Evolutionary conservation across 2,113 vertebrate genomes (phyloP).

Genomic region (Cyprinus carpio): DNA sequence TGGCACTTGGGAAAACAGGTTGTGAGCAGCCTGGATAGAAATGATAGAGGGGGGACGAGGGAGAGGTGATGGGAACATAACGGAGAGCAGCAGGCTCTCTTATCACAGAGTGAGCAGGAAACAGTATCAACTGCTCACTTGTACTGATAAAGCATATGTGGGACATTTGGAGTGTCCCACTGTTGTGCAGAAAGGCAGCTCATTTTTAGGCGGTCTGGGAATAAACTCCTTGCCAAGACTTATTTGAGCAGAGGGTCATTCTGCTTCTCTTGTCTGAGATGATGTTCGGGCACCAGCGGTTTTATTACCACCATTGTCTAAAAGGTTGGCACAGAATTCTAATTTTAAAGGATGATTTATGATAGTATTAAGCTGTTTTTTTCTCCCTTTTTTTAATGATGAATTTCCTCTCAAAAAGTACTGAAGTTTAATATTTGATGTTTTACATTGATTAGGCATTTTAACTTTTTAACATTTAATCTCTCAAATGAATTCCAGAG

Average conservation of each 20-base stretch:
- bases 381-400: background rate
- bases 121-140: conserved; percentile 1
- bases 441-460: background rate
- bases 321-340: background rate
- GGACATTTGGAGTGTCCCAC: conserved; percentile 24
- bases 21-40: conserved; percentile 16
- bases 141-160: conserved; percentile 30
- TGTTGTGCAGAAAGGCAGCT: conserved; percentile 22
- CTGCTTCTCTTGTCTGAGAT: background rate
- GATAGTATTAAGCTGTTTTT: background rate
- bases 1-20: conserved; percentile 37
- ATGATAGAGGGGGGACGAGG: conserved; percentile 22
- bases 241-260: background rate
- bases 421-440: background rate
- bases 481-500: background rate
- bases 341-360: background rate
- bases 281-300: background rate
- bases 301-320: background rate
- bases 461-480: background rate
- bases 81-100: conserved; percentile 20
- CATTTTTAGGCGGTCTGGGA: conserved; percentile 18
- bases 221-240: background rate
- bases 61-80: conserved; percentile 22
- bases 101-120: background rate
- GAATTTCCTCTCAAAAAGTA: background rate